phyloP scores from a whole-genome alignment of 2,888 invertebrate species.

The Cephus nigrinus region DNA sequence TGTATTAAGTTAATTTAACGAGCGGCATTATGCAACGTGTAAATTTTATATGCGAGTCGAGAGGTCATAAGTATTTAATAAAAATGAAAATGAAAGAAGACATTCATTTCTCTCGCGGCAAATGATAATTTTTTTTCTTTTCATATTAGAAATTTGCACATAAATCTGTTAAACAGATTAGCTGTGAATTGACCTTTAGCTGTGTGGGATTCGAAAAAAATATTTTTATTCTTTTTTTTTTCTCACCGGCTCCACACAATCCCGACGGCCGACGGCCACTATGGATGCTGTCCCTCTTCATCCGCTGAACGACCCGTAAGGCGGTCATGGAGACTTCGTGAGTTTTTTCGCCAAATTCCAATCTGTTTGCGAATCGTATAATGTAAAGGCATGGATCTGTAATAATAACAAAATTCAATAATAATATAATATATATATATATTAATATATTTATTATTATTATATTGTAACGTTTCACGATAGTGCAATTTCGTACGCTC shows the following conservation, averaged over 20 bases:
- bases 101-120: neutral
- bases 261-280: slow-evolving; percentile 96
- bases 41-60: neutral
- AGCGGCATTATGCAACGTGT: neutral
- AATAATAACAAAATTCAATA: slow-evolving; percentile 39
- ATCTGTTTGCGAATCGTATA: slow-evolving; percentile 90
- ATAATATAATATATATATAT: too few species aligned
- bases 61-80: too few species aligned
- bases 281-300: slow-evolving; percentile 98
- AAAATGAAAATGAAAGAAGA: neutral
- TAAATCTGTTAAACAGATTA: neutral
- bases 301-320: slow-evolving; percentile 90
- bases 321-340: slow-evolving; percentile 97
- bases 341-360: slow-evolving; percentile 92
- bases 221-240: neutral
- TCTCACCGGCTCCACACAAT: slow-evolving; percentile 93
- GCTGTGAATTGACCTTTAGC: too few species aligned
- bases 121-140: neutral
- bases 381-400: slow-evolving; percentile 96
- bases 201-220: too few species aligned
- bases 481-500: too few species aligned
- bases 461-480: too few species aligned
- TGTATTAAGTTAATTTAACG: neutral
- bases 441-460: too few species aligned
- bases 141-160: neutral